phyloP scores from a whole-genome alignment of 92 coral and sea anemone genomes.

The Epizoanthus ramosus region DNA sequence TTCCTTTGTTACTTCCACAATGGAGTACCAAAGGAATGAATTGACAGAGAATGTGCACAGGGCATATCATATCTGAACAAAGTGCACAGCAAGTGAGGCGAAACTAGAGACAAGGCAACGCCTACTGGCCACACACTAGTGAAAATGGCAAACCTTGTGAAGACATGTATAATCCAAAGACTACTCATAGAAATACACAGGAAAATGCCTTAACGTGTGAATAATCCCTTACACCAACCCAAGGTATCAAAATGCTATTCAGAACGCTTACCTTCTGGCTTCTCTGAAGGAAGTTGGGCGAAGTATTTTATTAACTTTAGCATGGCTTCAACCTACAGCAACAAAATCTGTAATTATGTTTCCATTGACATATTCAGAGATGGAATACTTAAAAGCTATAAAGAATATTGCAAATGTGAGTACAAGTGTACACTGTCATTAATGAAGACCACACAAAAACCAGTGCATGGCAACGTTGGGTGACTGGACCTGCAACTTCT shows the following conservation, averaged over 20 bases:
- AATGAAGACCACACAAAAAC: no score
- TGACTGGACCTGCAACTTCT: no score
- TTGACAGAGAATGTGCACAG: no score
- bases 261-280: slow-evolving; percentile 75
- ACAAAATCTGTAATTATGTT: background rate
- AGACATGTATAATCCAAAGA: background rate
- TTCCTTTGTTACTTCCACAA: no score
- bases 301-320: slow-evolving; percentile 77
- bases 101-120: no score
- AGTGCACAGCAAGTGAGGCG: background rate
- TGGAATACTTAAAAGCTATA: background rate
- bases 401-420: background rate
- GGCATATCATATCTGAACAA: background rate
- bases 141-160: no score
- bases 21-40: no score
- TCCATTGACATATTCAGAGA: background rate
- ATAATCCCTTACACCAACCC: background rate
- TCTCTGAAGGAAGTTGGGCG: slow-evolving; percentile 75
- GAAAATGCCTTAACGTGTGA: background rate
- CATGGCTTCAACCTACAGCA: slow-evolving; percentile 75
- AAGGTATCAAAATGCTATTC: no score
- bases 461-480: no score
- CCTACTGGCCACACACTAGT: no score
- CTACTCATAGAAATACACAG: background rate
- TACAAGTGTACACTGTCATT: no score